Evolutionary conservation across 1,140 invertebrate species (phyloP).

Genomic region (Chironomus striatipennis): DNA sequence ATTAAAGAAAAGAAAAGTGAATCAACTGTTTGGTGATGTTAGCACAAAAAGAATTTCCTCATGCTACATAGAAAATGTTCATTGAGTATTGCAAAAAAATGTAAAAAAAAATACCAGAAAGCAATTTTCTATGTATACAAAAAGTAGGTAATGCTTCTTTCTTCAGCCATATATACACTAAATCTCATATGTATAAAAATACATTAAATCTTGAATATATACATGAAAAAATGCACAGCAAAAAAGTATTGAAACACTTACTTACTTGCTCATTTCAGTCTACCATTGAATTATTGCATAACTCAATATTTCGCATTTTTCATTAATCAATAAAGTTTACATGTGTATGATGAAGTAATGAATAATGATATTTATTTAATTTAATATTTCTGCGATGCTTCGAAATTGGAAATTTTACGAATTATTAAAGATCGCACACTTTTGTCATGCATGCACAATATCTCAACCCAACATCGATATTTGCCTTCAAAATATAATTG

Average conservation of each 20-base stretch:
- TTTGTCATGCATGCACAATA: no score
- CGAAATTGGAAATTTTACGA: no score
- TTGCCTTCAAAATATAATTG: no score
- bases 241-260: neutral
- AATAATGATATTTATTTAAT: no score
- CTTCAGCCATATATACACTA: neutral
- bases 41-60: slow-evolving; percentile 7
- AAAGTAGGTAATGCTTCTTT: slow-evolving; percentile 17
- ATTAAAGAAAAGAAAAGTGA: neutral
- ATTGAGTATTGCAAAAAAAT: neutral
- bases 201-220: neutral
- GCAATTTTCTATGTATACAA: slow-evolving; percentile 7
- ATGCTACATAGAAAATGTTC: neutral
- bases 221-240: slow-evolving; percentile 3
- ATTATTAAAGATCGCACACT: no score
- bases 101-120: neutral
- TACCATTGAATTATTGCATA: neutral
- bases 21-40: neutral
- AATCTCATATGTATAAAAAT: neutral
- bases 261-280: neutral
- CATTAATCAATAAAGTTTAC: neutral
- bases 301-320: neutral
- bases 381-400: no score
- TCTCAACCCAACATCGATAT: no score
- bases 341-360: neutral